phyloP scores from a whole-genome alignment of 2,888 invertebrate genomes.

The Oscheius sp. region DNA sequence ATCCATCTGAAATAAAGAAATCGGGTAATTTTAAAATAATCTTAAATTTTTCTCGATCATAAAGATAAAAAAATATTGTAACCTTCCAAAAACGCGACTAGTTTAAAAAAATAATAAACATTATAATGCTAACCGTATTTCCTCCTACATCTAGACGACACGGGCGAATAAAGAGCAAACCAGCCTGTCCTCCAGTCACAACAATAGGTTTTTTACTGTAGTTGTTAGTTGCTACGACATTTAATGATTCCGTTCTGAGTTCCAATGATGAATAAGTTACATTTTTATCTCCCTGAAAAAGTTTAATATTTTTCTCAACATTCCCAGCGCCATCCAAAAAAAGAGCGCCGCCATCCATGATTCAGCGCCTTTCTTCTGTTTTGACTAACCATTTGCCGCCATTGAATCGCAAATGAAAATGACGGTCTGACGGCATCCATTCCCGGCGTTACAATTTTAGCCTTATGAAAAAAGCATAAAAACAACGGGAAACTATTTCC shows the following conservation, averaged over 20 bases:
- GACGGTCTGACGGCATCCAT: slow-evolving; percentile 8
- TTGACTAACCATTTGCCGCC: slow-evolving; percentile 32
- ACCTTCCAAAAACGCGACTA: too few species aligned
- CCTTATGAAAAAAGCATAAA: neutral
- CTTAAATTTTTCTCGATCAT: too few species aligned
- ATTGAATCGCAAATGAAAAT: slow-evolving; percentile 20
- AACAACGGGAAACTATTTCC: neutral
- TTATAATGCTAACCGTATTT: slow-evolving; percentile 4
- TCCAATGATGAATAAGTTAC: slow-evolving; percentile 22
- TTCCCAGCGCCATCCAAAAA: neutral
- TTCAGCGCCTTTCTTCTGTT: slow-evolving; percentile 24
- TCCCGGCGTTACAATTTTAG: slow-evolving; percentile 14
- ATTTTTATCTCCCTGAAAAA: slow-evolving; percentile 5
- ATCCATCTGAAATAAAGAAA: neutral
- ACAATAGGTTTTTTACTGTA: slow-evolving; percentile 29
- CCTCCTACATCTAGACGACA: slow-evolving; percentile 16
- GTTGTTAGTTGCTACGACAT: slow-evolving; percentile 30
- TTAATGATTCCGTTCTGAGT: slow-evolving; percentile 23
- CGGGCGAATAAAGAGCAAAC: slow-evolving; percentile 41
- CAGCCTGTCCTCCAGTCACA: slow-evolving; percentile 51
- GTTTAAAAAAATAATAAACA: too few species aligned
- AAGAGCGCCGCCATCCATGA: slow-evolving; percentile 6
- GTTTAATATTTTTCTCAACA: neutral
- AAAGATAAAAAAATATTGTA: too few species aligned
- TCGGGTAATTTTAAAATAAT: neutral